phyloP scores from a whole-genome alignment of 2,888 invertebrate species.

The Aphodius granarius region DNA sequence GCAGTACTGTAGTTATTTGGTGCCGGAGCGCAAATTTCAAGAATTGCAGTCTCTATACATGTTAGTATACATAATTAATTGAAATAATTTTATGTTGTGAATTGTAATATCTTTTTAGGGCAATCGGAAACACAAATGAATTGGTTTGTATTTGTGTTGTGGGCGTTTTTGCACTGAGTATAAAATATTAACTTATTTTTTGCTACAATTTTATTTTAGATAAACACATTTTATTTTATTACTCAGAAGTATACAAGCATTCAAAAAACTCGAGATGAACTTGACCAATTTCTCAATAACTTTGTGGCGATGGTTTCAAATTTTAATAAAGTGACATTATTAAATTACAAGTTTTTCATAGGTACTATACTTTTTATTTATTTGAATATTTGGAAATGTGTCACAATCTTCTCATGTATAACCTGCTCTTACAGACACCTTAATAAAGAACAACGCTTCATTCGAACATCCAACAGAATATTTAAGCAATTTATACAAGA shows the following conservation, averaged over 20 bases:
- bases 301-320: conserved; percentile 38
- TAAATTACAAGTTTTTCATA: conserved; percentile 41
- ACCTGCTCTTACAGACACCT: not conserved
- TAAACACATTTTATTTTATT: conserved; percentile 44
- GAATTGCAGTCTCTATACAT: conserved; percentile 75
- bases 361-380: conserved; percentile 33
- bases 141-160: conserved; percentile 35
- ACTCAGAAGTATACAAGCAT: conserved; percentile 39
- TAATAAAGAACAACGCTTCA: conserved; percentile 38
- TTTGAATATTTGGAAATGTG: conserved; percentile 47
- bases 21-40: conserved; percentile 64
- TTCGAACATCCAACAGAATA: conserved; percentile 42
- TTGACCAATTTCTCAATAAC: conserved; percentile 41
- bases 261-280: conserved; percentile 35
- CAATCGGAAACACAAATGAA: conserved; percentile 42
- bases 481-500: conserved; percentile 42
- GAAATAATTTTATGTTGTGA: conserved; percentile 17
- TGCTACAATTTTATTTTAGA: conserved; percentile 33
- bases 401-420: not conserved
- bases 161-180: not conserved
- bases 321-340: conserved; percentile 39
- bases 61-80: conserved; percentile 55
- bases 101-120: conserved; percentile 39
- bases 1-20: conserved; percentile 76
- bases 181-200: conserved; percentile 19